Percentiles rank a stretch among this genome's conserved stretches.
Evolutionary conservation across 2,888 invertebrate species (phyloP).

Genomic region (Chymomyza fuscimana): DNA sequence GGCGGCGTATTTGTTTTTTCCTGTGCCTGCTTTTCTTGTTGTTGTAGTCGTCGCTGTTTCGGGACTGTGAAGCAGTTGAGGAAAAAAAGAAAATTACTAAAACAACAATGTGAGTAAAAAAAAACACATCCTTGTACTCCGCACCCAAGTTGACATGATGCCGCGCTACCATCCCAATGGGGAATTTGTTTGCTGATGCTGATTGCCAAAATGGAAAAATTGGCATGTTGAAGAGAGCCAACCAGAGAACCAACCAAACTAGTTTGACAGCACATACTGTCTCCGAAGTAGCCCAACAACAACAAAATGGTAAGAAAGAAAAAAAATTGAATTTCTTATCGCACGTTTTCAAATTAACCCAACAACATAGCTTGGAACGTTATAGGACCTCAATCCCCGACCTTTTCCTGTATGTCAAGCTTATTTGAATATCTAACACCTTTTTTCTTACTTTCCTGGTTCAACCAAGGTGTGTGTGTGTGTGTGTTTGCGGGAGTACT

Average conservation of each 20-base stretch:
- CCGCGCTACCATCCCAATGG: slow-evolving; percentile 37
- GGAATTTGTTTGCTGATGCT: slow-evolving; percentile 64
- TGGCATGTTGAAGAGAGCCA: slow-evolving; percentile 1
- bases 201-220: slow-evolving; percentile 57
- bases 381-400: slow-evolving; percentile 18
- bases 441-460: slow-evolving; percentile 9
- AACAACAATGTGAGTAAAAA: slow-evolving; percentile 44
- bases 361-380: slow-evolving; percentile 28
- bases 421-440: slow-evolving; percentile 56
- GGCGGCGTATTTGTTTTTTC: slow-evolving; percentile 31
- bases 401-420: slow-evolving; percentile 35
- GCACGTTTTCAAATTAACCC: slow-evolving; percentile 67
- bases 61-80: too few species aligned
- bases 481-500: slow-evolving; percentile 9
- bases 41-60: background rate
- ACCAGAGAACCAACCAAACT: slow-evolving; percentile 26
- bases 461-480: background rate
- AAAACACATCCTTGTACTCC: slow-evolving; percentile 21
- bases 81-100: slow-evolving; percentile 17
- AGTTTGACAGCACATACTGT: slow-evolving; percentile 35
- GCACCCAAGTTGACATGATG: slow-evolving; percentile 19
- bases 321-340: slow-evolving; percentile 67
- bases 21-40: slow-evolving; percentile 26
- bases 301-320: background rate
- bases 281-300: background rate